Conservation (phyloP, 2,797 vertebrate genomes). For the Enteromius radiatus region DNA sequence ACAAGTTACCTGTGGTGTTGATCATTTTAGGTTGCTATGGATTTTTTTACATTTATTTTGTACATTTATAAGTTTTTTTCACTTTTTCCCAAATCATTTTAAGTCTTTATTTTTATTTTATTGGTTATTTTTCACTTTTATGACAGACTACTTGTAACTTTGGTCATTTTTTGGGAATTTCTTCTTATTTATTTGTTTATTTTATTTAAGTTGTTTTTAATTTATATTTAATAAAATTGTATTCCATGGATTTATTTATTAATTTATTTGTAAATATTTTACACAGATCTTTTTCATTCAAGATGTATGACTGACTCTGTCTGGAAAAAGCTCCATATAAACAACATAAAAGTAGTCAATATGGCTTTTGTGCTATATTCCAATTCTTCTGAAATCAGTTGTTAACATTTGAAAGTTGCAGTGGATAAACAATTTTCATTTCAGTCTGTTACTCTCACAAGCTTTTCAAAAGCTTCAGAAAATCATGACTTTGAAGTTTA, state of each 20-base stretch:
- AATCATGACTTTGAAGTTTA: not conserved
- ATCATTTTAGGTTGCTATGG: not conserved
- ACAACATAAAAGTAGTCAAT: not conserved
- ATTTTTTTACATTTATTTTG: not conserved
- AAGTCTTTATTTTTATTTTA: not conserved
- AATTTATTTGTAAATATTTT: not conserved
- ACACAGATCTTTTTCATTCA: not conserved
- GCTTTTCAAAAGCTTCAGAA: not conserved
- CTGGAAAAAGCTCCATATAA: no score
- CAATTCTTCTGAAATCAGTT: not conserved
- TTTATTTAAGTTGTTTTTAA: no score
- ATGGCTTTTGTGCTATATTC: not conserved
- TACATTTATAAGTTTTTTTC: not conserved
- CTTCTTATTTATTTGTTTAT: not conserved
- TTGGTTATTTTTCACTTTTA: not conserved
- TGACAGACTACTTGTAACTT: not conserved
- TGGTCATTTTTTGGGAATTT: not conserved
- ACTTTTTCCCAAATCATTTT: not conserved
- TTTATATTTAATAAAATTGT: not conserved
- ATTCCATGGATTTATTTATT: not conserved
- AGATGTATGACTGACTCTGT: no score
- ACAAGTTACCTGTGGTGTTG: not conserved
- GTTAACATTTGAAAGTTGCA: not conserved
- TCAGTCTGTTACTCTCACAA: slow-evolving; percentile 1
- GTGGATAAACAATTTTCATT: not conserved